These are phyloP conservation scores for Heteractis magnifica DNA, from an alignment of 92 coral and sea anemone genomes.

Conservation along the genomic window DNA sequence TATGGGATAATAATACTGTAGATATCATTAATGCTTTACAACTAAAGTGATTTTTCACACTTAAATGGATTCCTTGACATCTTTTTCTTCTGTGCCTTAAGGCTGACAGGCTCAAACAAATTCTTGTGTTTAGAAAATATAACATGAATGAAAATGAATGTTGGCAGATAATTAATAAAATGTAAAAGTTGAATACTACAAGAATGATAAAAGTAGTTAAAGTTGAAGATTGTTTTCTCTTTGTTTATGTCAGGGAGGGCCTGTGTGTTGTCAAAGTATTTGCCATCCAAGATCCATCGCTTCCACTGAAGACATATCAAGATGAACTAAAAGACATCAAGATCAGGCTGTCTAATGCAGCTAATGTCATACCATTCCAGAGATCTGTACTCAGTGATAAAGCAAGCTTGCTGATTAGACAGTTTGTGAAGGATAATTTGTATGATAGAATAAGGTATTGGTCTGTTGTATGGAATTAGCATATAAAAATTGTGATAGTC, in stretches of 20 bases:
- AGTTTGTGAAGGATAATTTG: conserved; percentile 87
- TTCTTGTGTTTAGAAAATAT: no score
- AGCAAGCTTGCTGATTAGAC: conserved; percentile 85
- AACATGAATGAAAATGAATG: no score
- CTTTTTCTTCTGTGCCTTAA: no score
- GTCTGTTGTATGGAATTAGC: not conserved
- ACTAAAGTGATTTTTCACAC: no score
- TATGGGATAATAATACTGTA: no score
- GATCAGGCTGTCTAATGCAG: conserved; percentile 59
- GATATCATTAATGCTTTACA: no score
- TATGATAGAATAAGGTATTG: conserved; percentile 92
- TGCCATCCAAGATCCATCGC: conserved; percentile 98
- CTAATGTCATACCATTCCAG: conserved; percentile 88
- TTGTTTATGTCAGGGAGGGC: conserved; percentile 68
- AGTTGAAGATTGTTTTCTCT: not conserved
- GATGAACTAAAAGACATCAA: conserved; percentile 84
- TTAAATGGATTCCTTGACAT: no score
- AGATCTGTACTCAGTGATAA: conserved; percentile 88
- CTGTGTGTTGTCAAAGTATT: conserved; percentile 97
- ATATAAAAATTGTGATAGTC: no score
- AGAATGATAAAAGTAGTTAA: not conserved
- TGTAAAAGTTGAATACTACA: no score
- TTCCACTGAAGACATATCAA: conserved; percentile 87
- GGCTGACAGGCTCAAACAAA: no score
- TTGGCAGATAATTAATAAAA: no score